Base-by-base conservation (phyloP, 2,797 vertebrate species). In the Percopsis omiscomaycus region DNA sequence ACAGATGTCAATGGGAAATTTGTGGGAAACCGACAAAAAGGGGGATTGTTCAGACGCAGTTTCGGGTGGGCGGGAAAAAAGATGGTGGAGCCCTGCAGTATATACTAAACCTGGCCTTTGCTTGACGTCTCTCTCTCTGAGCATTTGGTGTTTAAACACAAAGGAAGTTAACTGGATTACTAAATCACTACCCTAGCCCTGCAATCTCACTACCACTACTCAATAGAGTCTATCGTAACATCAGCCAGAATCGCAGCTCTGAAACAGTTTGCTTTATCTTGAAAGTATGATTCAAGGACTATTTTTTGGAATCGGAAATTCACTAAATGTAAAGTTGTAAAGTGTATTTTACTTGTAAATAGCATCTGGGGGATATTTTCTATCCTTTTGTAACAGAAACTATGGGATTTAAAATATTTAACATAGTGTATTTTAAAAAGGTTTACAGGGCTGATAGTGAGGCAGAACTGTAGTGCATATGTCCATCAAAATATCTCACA, bases 301-400 rank as follows among this genome's bases (percentile, higher is more conserved):
- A 77, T 69, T 47, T 79, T 89, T 86, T 82, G 69, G 53, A 14
- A 37, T 37, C 2, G 13, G 30, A 83, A 83, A 88, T 77, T 84
- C 79, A 86, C 74, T 83, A 84, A 81, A 69, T 92, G 91, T 91
- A 92, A 93, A 93, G 88, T 82, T 93, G 91, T 91, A 91, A 90
- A 91, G 81, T 93, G 91, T 90, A 90, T 89, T 89, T 88, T 86
- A 91, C 85, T 37, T 93, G 91, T 93, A 93, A 89, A 92, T 92
- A 92, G 86, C 80, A 89, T 81, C 70, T 65, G 71, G 79, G 84
- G 86, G 64, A 89, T 75, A 77, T 90, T 92, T 92, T 81, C 81
- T 86, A 88, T 89, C 82, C 71, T 90, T 92, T 91, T 93, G 79
- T 91, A 91, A 90, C 79, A 83, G 77, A 82, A 83, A 82, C 71